A percentile compares a stretch with the other conserved stretches of the same genome.
Conservation (phyloP, 2,113 vertebrate genomes). For the Rhinoptilus africanus region DNA sequence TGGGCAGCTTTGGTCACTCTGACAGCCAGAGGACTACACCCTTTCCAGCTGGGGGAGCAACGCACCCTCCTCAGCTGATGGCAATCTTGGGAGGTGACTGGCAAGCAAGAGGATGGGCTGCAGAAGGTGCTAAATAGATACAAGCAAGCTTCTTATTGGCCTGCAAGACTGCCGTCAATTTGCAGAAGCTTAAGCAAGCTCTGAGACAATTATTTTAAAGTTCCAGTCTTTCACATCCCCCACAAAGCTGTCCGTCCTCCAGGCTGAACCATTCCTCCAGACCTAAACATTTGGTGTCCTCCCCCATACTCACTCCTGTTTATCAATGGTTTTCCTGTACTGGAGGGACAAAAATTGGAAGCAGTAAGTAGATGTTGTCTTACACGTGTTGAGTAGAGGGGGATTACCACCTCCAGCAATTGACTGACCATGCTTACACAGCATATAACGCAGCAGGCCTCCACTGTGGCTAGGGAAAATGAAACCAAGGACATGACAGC, state of each 20-base stretch:
- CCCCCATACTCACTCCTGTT: fast-evolving
- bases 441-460: neutral
- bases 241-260: neutral
- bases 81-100: too few relatives aligned
- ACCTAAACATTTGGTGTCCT: neutral
- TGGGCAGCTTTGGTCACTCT: too few relatives aligned
- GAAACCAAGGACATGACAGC: neutral
- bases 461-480: fast-evolving
- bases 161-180: too few relatives aligned
- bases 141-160: too few relatives aligned
- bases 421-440: neutral
- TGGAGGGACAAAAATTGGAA: neutral
- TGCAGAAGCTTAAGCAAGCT: too few relatives aligned
- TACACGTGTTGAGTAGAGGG: fast-evolving
- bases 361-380: neutral
- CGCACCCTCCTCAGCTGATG: too few relatives aligned
- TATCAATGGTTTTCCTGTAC: neutral
- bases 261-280: neutral
- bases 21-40: too few relatives aligned
- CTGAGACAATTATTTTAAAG: too few relatives aligned
- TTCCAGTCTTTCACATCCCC: too few relatives aligned
- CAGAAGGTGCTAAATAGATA: too few relatives aligned
- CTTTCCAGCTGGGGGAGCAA: too few relatives aligned
- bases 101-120: too few relatives aligned
- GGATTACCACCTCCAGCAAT: fast-evolving